Evolutionary conservation across 2,888 invertebrate genomes (phyloP).

Genomic region (Lagria hirta): DNA sequence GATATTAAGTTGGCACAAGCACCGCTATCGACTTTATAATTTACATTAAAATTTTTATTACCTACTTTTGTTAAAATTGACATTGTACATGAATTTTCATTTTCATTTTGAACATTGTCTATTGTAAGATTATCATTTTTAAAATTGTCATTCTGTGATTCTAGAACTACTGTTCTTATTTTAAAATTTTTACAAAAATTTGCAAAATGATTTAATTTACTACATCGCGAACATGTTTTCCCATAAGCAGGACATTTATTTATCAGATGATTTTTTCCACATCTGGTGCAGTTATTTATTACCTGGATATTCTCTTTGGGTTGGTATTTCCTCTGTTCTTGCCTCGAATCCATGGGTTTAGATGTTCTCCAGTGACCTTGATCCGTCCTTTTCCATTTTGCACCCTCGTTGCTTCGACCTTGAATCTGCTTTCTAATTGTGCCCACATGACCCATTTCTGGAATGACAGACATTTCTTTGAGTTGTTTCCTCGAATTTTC

Average conservation of each 20-base stretch:
- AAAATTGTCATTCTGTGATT: slow-evolving; percentile 1
- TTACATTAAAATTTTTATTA: too few relatives aligned
- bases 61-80: too few relatives aligned
- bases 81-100: too few relatives aligned
- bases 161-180: too few relatives aligned
- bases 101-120: too few relatives aligned
- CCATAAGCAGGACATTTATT: slow-evolving; percentile 16
- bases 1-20: slow-evolving; percentile 27
- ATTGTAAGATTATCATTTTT: neutral
- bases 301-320: too few relatives aligned
- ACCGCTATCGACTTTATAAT: slow-evolving; percentile 19
- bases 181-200: slow-evolving; percentile 9
- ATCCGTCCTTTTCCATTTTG: too few relatives aligned
- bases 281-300: slow-evolving; percentile 9
- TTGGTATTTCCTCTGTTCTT: too few relatives aligned
- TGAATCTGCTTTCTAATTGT: too few relatives aligned
- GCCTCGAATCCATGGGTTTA: slow-evolving; percentile 1
- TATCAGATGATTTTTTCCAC: slow-evolving; percentile 5
- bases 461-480: slow-evolving; percentile 10
- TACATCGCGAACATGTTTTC: slow-evolving; percentile 8
- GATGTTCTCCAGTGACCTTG: neutral
- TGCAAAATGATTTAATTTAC: slow-evolving; percentile 15
- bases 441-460: too few relatives aligned
- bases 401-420: too few relatives aligned
- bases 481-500: slow-evolving; percentile 12